These are phyloP conservation scores for Tiliacea aurago DNA, from an alignment of 2,888 invertebrate genomes.

Conservation along the genomic window DNA sequence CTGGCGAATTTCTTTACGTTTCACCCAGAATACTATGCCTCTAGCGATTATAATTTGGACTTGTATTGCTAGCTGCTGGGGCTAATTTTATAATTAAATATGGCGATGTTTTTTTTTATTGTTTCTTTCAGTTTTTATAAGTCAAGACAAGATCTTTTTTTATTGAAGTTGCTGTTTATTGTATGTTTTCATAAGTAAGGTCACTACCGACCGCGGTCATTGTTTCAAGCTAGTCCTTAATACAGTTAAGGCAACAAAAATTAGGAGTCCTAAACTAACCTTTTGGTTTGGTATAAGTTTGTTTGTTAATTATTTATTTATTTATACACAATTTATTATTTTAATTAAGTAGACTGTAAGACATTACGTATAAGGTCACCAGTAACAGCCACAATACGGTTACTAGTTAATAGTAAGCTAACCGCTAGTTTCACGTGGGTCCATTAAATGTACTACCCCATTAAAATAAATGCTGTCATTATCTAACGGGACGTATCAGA, in stretches of 20 bases:
- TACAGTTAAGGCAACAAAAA: background rate
- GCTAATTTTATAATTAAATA: background rate
- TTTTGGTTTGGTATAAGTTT: background rate
- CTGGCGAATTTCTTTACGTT: constrained; percentile 22
- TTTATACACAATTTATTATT: background rate
- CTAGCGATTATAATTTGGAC: constrained; percentile 9
- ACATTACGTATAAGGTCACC: background rate
- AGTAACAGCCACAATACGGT: background rate
- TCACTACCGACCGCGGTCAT: background rate
- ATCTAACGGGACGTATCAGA: too few relatives aligned
- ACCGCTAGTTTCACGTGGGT: too few relatives aligned
- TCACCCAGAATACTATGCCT: background rate
- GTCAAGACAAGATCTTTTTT: too few relatives aligned
- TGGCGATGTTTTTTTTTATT: background rate
- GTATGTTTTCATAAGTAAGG: background rate
- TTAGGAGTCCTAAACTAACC: background rate
- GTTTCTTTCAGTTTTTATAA: background rate
- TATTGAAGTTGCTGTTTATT: background rate
- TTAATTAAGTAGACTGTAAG: background rate
- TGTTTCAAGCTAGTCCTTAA: background rate
- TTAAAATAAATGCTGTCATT: too few relatives aligned
- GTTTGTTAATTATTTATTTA: background rate
- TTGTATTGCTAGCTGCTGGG: background rate
- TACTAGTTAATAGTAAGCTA: background rate
- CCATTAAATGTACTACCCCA: too few relatives aligned